Evolutionary conservation across 1,140 invertebrate genomes (phyloP), one percentile per base, ranked within the genome.

Genomic region (Bombus haemorrhoidalis): DNA sequence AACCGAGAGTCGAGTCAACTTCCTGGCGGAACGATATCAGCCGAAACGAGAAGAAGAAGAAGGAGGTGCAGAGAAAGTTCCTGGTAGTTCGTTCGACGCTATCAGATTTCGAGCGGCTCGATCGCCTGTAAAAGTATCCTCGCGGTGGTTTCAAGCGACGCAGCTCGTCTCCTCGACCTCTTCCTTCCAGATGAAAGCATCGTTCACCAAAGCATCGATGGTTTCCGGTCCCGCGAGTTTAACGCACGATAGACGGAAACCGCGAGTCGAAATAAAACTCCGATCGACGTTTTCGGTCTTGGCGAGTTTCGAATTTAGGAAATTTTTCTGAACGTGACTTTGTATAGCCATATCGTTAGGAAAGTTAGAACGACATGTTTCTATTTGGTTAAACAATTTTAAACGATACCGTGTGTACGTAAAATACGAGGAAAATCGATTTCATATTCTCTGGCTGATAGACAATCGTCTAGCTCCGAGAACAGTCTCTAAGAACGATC

Each of bases 71-170:
- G 41, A 66, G 64, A 43, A 79, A 79, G 62, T 79, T 77, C 1
- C 74, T n/a, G 25, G 25, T 41, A 66, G 37, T 62, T 62, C 12
- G 28, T 12, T 28, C 37, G n/a, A 10, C 57, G 62, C 64, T 68
- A 68, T 79, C 77, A 79, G 39, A 79, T 79, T 69, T 68, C 77
- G 2, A 78, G 28, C 62, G 41, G 39, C n/a, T 78, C 41, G 76
- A 79, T 79, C 76, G 39, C 28, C 62, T 32, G 62, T 66, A 47
- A 79, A 79, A 79, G 76, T 66, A 79, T 37, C 62, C n/a, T 28
- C n/a, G 37, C 1, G 8, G 22, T 2, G 53, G 39, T 79, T 79
- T 37, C 39, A 15, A 68, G 22, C 25, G 43, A 34, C 2, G 47
- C 47, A 53, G 34, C 57, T 22, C 34, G 18, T 22, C 47, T 22